Base-by-base conservation (phyloP, 2,113 vertebrate genomes). In the Spermophilus dauricus region DNA sequence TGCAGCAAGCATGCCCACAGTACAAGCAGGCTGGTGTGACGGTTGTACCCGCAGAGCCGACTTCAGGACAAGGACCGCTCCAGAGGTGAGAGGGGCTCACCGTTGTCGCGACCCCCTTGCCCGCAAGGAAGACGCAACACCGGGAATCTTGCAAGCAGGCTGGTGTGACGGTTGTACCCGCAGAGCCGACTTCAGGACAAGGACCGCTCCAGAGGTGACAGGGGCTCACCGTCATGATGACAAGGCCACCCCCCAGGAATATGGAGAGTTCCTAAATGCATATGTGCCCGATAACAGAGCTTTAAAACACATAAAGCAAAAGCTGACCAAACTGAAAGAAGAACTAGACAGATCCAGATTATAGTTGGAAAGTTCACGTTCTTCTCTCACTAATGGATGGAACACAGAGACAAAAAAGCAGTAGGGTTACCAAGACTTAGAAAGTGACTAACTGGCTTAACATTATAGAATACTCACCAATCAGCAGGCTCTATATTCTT, bases 301-400 rank as follows among this genome's bases (percentile, higher is more conserved):
- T 69, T 76, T 51, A 72, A 51, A 78, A 65, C 18, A 80, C 16
- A 61, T 3, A 77, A 76, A 82, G 72, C 63, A 89, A 56, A 94
- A 63, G 34, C 10, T 9, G 32, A n/a, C 1, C 58, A 20, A 61
- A 39, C 75, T 17, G 16, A 69, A 70, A 82, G 75, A 20, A 81
- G 48, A 78, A 42, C 26, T 1, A 45, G 63, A 53, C 22, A 63
- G 56, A 45, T 65, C n/a, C 6, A 61, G 69, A 42, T n/a, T 32
- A 80, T 5, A 53, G 51, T 1, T 53, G 11, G 56, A 76, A 45
- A 63, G 24, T 18, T 75, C 53, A 51, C 10, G 20, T 3, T 48
- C 22, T 11, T 26, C 14, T 18, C 26, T 72, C 51, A 7, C 56
- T 85, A 30, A 51, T 28, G 73, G 30, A 61, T 37, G 32, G 32